These are phyloP conservation scores for Aricia agestis DNA, from an alignment of 1,140 invertebrate species.

Conservation along the genomic window DNA sequence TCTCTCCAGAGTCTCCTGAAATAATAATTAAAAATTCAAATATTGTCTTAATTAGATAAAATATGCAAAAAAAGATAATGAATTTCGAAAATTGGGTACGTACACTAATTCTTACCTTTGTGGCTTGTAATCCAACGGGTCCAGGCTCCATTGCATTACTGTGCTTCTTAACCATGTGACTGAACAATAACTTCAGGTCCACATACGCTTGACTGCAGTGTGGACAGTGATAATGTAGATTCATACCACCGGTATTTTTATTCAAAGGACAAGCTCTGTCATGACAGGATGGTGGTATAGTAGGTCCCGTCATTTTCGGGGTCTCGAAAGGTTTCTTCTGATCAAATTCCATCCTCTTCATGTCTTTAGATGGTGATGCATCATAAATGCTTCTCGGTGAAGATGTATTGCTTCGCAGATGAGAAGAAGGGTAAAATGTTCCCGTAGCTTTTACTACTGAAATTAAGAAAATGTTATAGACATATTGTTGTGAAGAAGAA, in stretches of 20 bases:
- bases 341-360: slow-evolving; percentile 58
- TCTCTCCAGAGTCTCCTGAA: slow-evolving; percentile 73
- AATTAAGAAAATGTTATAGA: slow-evolving; percentile 71
- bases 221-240: slow-evolving; percentile 66
- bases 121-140: slow-evolving; percentile 66
- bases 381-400: slow-evolving; percentile 63
- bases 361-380: slow-evolving; percentile 61
- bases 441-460: slow-evolving; percentile 94
- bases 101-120: slow-evolving; percentile 52
- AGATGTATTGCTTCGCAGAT: slow-evolving; percentile 76
- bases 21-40: slow-evolving; percentile 18
- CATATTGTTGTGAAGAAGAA: neutral
- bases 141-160: slow-evolving; percentile 58
- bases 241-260: slow-evolving; percentile 63
- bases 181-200: slow-evolving; percentile 61
- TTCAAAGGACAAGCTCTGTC: slow-evolving; percentile 63
- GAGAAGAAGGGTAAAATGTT: slow-evolving; percentile 94
- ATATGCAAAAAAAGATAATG: neutral
- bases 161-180: slow-evolving; percentile 70
- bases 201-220: slow-evolving; percentile 67
- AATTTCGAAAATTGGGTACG: neutral
- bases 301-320: slow-evolving; percentile 50
- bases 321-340: slow-evolving; percentile 51
- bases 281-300: slow-evolving; percentile 62
- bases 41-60: neutral